Conservation (phyloP, 2,797 vertebrate genomes). For the Falco biarmicus region DNA sequence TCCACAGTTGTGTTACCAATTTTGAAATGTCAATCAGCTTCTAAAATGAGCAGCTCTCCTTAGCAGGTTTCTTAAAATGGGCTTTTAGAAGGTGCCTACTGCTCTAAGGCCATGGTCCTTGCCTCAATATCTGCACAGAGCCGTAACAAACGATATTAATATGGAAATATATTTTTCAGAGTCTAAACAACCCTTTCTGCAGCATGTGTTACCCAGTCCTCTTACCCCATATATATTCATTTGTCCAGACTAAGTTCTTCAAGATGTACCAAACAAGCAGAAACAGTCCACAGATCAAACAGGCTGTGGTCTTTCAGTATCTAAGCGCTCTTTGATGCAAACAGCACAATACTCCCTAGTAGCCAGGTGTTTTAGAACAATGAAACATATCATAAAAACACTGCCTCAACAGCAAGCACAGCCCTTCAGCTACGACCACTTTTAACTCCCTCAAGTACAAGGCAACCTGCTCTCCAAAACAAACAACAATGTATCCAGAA, state of each 20-base stretch:
- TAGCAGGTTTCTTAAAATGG: neutral
- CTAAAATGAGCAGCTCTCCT: neutral
- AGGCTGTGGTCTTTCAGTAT: neutral
- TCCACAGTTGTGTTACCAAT: neutral
- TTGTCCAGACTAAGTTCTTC: neutral
- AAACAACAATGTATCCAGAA: neutral
- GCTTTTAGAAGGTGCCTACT: neutral
- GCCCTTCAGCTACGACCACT: neutral
- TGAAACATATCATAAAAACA: neutral
- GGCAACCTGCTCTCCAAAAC: neutral
- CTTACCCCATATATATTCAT: neutral
- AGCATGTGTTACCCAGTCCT: neutral
- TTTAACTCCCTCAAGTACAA: neutral
- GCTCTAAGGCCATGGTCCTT: neutral
- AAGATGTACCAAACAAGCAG: neutral
- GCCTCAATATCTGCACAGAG: neutral
- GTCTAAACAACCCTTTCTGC: neutral
- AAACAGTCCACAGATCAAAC: neutral
- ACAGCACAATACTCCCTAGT: accelerated
- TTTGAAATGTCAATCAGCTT: neutral
- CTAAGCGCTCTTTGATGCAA: neutral
- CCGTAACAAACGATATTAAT: neutral
- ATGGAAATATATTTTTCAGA: neutral
- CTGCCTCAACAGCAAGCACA: neutral
- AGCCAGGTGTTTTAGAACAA: neutral